Conservation (phyloP, 2,888 invertebrate genomes). For the Drosophila emarginata region DNA sequence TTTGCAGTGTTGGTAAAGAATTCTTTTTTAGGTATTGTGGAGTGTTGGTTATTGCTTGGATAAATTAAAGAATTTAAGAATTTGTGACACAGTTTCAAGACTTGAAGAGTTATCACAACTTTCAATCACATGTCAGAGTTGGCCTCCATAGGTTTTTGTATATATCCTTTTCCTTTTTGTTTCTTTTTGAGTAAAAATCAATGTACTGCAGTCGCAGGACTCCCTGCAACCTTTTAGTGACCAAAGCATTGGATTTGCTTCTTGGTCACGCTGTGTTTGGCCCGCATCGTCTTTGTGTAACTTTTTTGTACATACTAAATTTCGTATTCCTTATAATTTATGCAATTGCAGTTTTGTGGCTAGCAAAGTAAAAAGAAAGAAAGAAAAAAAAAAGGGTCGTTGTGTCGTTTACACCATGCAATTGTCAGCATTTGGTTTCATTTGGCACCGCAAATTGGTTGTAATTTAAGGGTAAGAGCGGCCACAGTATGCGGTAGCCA, state of each 20-base stretch:
- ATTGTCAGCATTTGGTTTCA: constrained; percentile 44
- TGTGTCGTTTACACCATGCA: constrained; percentile 29
- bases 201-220: constrained; percentile 13
- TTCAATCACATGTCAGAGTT: background rate
- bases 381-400: constrained; percentile 13
- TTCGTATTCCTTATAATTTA: constrained; percentile 40
- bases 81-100: too few relatives aligned
- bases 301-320: background rate
- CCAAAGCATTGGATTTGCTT: constrained; percentile 16
- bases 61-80: too few relatives aligned
- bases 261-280: constrained; percentile 2
- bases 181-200: constrained; percentile 1
- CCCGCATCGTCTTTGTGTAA: constrained; percentile 9
- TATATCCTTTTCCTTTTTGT: background rate
- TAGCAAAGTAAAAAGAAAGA: background rate
- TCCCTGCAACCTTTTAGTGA: constrained; percentile 16
- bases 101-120: too few relatives aligned
- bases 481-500: background rate
- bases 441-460: constrained; percentile 46
- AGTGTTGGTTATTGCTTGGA: too few relatives aligned
- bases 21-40: too few relatives aligned
- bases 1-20: too few relatives aligned
- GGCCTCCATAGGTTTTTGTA: background rate
- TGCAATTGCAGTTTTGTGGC: constrained; percentile 46
- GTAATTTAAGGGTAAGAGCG: constrained; percentile 42